Conservation (phyloP, 2,113 vertebrate genomes). For the Lophius piscatorius region DNA sequence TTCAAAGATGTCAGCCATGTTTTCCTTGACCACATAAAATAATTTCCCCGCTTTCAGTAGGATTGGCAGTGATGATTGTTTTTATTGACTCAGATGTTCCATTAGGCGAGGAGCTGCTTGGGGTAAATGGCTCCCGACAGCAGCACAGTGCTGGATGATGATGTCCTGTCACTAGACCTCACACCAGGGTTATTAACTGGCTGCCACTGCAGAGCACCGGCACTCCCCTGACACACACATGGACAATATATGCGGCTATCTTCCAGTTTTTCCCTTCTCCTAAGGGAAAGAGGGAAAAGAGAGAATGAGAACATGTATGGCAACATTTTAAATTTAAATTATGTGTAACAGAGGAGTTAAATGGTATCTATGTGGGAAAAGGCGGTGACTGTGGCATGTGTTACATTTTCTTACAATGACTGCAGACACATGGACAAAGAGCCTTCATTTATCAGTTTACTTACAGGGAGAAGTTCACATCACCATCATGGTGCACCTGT, state of each 20-base stretch:
- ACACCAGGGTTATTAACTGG: constrained; percentile 77
- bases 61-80: constrained; percentile 78
- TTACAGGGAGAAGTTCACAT: neutral
- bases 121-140: constrained; percentile 78
- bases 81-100: constrained; percentile 83
- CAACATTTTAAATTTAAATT: constrained; percentile 40
- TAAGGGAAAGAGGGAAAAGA: constrained; percentile 14
- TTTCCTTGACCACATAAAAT: constrained; percentile 75
- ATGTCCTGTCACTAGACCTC: constrained; percentile 72
- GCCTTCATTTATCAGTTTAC: neutral
- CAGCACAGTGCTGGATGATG: constrained; percentile 67
- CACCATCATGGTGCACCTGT: too few species aligned
- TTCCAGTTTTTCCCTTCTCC: constrained; percentile 14
- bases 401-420: constrained; percentile 2
- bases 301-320: constrained; percentile 5
- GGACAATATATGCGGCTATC: constrained; percentile 50
- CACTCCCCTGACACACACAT: constrained; percentile 53
- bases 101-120: constrained; percentile 72
- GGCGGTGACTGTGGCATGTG: neutral
- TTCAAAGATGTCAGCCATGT: constrained; percentile 55
- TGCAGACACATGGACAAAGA: constrained; percentile 2
- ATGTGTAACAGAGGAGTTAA: constrained; percentile 29
- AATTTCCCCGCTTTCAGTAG: constrained; percentile 75
- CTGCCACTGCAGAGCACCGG: constrained; percentile 51
- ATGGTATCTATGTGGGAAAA: constrained; percentile 18